Conservation (phyloP, 2,797 vertebrate genomes). For the Acanthornis magna region DNA sequence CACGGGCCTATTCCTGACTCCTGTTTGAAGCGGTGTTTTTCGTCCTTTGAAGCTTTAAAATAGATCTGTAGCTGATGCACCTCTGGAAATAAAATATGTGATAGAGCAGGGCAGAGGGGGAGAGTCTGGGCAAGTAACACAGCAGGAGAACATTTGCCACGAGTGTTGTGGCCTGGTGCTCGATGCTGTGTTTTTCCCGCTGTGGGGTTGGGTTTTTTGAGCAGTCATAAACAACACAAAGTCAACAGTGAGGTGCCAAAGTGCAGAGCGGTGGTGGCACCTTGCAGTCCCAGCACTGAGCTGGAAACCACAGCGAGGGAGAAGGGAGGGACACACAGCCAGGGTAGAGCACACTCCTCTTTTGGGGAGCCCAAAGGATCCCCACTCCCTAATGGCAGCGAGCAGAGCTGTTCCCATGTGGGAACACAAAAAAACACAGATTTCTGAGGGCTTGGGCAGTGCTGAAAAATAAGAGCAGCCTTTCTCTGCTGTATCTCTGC, state of each 20-base stretch:
- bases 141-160: not conserved
- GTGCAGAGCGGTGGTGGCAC: not conserved
- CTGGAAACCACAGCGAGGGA: not conserved
- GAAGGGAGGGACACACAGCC: not conserved
- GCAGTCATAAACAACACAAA: not conserved
- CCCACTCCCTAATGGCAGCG: rapidly evolving
- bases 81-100: not conserved
- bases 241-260: not conserved
- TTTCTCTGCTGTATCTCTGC: not conserved
- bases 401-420: rapidly evolving
- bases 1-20: not conserved
- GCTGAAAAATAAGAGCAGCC: not conserved
- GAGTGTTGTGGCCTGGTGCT: not conserved
- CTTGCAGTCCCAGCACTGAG: not conserved
- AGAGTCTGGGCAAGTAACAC: not conserved
- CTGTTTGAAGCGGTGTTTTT: not conserved
- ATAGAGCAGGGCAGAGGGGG: not conserved
- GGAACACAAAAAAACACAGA: too few relatives aligned
- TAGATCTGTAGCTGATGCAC: rapidly evolving
- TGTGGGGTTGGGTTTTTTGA: not conserved
- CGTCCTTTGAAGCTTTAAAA: not conserved
- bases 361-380: not conserved
- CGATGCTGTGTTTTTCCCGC: not conserved
- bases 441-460: not conserved
- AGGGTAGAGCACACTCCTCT: not conserved